Evolutionary conservation across 35 echinoderm and acorn worm genomes (phyloP).

Genomic region (Strongylocentrotus purpuratus): DNA sequence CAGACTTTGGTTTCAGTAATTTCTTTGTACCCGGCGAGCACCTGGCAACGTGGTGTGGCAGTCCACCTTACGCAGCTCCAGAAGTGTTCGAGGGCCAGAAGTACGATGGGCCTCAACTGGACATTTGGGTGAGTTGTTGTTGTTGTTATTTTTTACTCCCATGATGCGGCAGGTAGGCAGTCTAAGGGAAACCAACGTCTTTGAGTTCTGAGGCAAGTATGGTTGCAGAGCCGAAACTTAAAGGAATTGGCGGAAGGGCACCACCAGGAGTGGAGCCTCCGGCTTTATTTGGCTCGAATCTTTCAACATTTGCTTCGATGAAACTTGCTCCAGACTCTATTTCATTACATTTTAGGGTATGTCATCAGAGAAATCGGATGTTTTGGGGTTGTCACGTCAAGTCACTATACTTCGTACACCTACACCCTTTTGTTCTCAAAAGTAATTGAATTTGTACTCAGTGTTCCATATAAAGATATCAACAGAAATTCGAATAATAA

Average conservation of each 20-base stretch:
- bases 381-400: too few species aligned
- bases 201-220: slow-evolving; percentile 93
- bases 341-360: too few species aligned
- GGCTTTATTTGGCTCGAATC: slow-evolving; percentile 77
- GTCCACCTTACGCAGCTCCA: slow-evolving; percentile 96
- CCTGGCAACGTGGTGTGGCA: slow-evolving; percentile 95
- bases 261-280: slow-evolving; percentile 88
- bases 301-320: too few species aligned
- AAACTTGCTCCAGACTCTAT: too few species aligned
- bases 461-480: too few species aligned
- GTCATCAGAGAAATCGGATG: too few species aligned
- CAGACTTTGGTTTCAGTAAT: slow-evolving; percentile 99
- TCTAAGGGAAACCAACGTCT: slow-evolving; percentile 85
- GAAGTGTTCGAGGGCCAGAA: slow-evolving; percentile 96
- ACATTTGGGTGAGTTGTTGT: slow-evolving; percentile 86
- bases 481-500: too few species aligned
- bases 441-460: too few species aligned
- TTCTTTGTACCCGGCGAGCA: slow-evolving; percentile 82
- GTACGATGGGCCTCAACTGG: slow-evolving; percentile 93
- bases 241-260: slow-evolving; percentile 92
- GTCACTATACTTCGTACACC: background rate
- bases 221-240: slow-evolving; percentile 93
- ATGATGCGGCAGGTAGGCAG: slow-evolving; percentile 61
- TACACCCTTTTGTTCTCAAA: too few species aligned
- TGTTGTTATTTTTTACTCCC: slow-evolving; percentile 44